Conservation (phyloP, 2,888 invertebrate species). For the Gryllus longicercus region DNA sequence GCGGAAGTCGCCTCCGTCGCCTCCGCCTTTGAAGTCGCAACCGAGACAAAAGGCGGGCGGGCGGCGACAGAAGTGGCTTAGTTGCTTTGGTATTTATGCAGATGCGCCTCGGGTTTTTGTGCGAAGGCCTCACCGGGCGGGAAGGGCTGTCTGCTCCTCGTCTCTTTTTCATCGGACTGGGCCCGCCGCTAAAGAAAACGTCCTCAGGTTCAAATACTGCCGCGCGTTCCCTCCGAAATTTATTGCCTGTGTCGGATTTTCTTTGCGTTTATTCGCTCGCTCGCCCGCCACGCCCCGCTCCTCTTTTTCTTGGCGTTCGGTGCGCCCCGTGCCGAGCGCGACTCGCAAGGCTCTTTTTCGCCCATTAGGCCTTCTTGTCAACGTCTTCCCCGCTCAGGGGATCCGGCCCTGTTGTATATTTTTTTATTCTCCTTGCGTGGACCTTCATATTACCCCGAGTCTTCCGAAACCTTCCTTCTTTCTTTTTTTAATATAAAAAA, state of each 20-base stretch:
- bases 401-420: too few relatives aligned
- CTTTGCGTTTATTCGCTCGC: neutral
- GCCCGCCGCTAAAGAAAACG: too few relatives aligned
- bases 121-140: too few relatives aligned
- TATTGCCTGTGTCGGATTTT: constrained; percentile 3
- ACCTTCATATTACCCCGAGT: too few relatives aligned
- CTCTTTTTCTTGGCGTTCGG: neutral
- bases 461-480: too few relatives aligned
- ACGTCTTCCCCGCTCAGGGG: neutral
- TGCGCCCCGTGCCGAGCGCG: neutral
- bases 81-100: constrained; percentile 17
- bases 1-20: neutral
- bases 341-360: neutral
- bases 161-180: too few relatives aligned
- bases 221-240: neutral
- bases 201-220: neutral
- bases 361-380: constrained; percentile 4
- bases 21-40: neutral
- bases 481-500: too few relatives aligned
- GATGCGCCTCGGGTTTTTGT: neutral
- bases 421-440: too few relatives aligned
- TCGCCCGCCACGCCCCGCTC: neutral
- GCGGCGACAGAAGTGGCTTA: neutral
- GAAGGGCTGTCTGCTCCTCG: too few relatives aligned
- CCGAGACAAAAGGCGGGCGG: neutral